Evolutionary conservation across 1,140 invertebrate genomes (phyloP).

Genomic region (Leucophenga varia): DNA sequence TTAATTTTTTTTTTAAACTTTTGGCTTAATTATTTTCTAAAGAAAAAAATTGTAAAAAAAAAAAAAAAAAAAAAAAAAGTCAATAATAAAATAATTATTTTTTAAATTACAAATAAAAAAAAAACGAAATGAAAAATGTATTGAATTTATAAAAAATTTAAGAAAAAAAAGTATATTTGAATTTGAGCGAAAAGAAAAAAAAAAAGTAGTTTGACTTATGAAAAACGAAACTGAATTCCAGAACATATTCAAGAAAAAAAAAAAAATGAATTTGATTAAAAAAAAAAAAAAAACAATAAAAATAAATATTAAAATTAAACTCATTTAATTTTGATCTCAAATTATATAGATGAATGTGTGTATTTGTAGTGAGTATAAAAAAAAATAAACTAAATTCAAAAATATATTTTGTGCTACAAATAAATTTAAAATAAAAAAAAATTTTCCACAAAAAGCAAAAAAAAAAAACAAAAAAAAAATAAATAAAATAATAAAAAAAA

Average conservation of each 20-base stretch:
- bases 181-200: constrained; percentile 19
- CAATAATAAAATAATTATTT: constrained; percentile 23
- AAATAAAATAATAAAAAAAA: constrained; percentile 18
- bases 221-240: background rate
- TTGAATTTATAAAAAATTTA: constrained; percentile 27
- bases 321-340: constrained; percentile 53
- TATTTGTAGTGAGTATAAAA: constrained; percentile 1
- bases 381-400: constrained; percentile 8
- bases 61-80: constrained; percentile 23
- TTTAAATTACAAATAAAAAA: constrained; percentile 5
- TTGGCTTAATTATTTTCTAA: constrained; percentile 28
- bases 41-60: constrained; percentile 6
- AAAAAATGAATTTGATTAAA: background rate
- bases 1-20: constrained; percentile 31
- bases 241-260: constrained; percentile 32
- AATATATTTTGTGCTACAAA: constrained; percentile 29
- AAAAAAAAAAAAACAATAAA: constrained; percentile 21
- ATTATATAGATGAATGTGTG: constrained; percentile 29
- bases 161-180: constrained; percentile 35
- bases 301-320: constrained; percentile 24
- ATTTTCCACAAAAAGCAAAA: constrained; percentile 23
- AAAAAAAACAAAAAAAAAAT: constrained; percentile 29
- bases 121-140: constrained; percentile 3
- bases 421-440: constrained; percentile 50
- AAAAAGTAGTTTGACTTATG: background rate